Evolutionary conservation across 2,888 invertebrate species (phyloP).

Genomic region (Agrypnus murinus): DNA sequence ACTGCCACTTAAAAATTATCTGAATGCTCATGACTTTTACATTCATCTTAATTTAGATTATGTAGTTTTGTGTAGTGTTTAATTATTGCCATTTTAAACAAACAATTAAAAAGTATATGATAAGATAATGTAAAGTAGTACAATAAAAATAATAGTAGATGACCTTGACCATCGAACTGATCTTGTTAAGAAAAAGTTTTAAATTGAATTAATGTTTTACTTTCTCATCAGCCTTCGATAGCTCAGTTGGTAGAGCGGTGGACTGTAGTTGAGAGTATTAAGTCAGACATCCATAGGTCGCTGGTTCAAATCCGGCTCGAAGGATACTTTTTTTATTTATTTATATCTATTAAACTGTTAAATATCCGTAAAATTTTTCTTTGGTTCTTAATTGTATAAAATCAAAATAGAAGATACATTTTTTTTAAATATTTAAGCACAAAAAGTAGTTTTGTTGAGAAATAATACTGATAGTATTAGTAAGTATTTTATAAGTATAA

Average conservation of each 20-base stretch:
- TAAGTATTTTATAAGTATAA: no score
- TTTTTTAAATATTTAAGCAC: no score
- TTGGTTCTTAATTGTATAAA: no score
- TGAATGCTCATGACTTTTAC: neutral
- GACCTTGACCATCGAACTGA: neutral
- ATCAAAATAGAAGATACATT: no score
- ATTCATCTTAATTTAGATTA: neutral
- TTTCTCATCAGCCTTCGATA: slow-evolving; percentile 64
- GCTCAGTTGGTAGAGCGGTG: slow-evolving; percentile 70
- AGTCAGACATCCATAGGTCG: slow-evolving; percentile 76
- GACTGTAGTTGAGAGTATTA: slow-evolving; percentile 47
- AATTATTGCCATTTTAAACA: slow-evolving; percentile 1
- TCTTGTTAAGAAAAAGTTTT: neutral
- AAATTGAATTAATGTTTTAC: neutral
- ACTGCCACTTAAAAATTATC: neutral
- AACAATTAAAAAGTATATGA: neutral
- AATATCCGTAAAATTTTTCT: no score
- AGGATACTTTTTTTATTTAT: slow-evolving; percentile 68
- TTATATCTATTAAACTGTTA: no score
- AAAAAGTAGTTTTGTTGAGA: no score
- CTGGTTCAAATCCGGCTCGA: slow-evolving; percentile 82
- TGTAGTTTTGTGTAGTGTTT: neutral
- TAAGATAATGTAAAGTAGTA: neutral
- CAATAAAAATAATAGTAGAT: neutral
- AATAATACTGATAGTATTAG: no score